Percentiles rank a stretch among this genome's conserved stretches.
These are phyloP conservation scores for Dynastes hyllus DNA, from an alignment of 2,888 invertebrate species.

Conservation along the genomic window DNA sequence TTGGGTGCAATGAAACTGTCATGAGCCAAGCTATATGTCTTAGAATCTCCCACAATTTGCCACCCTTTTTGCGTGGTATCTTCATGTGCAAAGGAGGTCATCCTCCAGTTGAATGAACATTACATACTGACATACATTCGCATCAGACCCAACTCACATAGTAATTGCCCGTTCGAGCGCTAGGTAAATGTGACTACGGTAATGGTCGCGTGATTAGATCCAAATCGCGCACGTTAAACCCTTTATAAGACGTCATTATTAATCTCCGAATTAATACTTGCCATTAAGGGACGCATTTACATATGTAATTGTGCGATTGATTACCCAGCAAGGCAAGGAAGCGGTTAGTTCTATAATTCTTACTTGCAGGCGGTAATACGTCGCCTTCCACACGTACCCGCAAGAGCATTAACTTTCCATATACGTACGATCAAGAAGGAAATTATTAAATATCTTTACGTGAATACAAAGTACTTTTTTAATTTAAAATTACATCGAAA, in stretches of 20 bases:
- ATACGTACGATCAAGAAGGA: neutral
- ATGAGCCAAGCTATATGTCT: too few species aligned
- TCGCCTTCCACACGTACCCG: neutral
- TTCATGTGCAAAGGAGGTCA: too few species aligned
- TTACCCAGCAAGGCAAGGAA: constrained; percentile 2
- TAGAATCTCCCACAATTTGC: too few species aligned
- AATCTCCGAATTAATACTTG: constrained; percentile 35
- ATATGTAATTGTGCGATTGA: constrained; percentile 39
- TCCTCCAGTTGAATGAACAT: neutral
- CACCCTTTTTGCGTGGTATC: too few species aligned
- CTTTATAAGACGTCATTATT: constrained; percentile 36
- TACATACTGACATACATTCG: neutral
- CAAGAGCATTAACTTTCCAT: neutral
- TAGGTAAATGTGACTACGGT: neutral
- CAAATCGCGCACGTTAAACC: constrained; percentile 17
- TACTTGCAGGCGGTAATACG: neutral
- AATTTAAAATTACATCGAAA: constrained; percentile 33
- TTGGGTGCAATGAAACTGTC: too few species aligned
- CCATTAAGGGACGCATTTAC: constrained; percentile 29
- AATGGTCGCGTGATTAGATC: constrained; percentile 28
- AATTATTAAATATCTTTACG: constrained; percentile 39
- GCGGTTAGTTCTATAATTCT: neutral
- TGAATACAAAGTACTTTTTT: constrained; percentile 36
- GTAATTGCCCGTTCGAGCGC: neutral
- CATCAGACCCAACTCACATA: neutral